Percentiles rank a stretch among this genome's conserved stretches.
Conservation (phyloP, 2,888 invertebrate genomes). For the Mesochorus sp. region DNA sequence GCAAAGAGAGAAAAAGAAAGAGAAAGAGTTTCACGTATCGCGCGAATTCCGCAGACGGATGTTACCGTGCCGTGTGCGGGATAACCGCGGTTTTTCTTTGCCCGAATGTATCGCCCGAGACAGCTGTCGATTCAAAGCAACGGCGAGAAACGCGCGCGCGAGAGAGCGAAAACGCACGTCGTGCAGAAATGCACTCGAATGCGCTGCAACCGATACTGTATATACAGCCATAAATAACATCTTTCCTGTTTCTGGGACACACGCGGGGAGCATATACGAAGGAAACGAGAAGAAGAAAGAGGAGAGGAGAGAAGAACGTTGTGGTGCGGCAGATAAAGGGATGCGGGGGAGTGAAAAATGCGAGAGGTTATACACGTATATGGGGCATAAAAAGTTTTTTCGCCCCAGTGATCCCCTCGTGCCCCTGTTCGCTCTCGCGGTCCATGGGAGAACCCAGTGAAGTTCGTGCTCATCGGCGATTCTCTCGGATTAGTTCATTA, state of each 20-base stretch:
- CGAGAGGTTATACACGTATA: not conserved
- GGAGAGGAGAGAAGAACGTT: conserved; percentile 42
- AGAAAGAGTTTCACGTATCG: conserved; percentile 5
- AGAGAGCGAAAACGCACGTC: conserved; percentile 48
- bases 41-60: not conserved
- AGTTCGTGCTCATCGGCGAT: conserved; percentile 72
- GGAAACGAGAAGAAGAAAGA: conserved; percentile 16
- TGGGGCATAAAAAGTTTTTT: not conserved
- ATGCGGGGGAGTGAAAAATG: not conserved
- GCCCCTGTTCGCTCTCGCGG: not conserved
- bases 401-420: not conserved
- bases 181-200: conserved; percentile 69
- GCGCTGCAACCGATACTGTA: conserved; percentile 70
- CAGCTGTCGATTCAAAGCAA: conserved; percentile 76
- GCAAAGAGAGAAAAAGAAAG: conserved; percentile 8
- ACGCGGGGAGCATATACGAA: conserved; percentile 29
- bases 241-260: conserved; percentile 70
- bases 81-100: conserved; percentile 66
- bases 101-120: conserved; percentile 71
- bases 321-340: conserved; percentile 16
- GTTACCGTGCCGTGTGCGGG: conserved; percentile 17
- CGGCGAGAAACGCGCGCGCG: conserved; percentile 54
- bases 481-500: conserved; percentile 74
- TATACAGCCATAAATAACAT: conserved; percentile 77
- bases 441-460: conserved; percentile 18